Evolutionary conservation across 1,140 invertebrate species (phyloP), one percentile per base, ranked within the genome.

Genomic region (Eupristina koningsbergeri): DNA sequence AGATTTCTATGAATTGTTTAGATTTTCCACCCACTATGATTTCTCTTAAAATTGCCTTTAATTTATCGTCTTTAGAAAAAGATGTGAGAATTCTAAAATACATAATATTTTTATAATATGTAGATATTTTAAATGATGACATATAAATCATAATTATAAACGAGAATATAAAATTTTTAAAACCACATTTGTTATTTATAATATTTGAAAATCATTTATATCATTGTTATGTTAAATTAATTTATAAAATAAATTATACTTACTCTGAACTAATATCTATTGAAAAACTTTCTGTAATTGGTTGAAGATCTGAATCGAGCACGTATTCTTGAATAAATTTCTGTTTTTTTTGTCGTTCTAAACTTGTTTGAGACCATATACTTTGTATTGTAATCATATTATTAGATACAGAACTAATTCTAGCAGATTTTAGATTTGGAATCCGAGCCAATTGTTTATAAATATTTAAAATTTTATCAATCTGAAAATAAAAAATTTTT

Each of bases 1-100:
- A 97, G 78, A 97, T 94, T 93, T 96, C 96, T 11, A 97, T 91
- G 87, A 93, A 95, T 84, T 96, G 94, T 82, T 95, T 95, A 80
- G 93, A 93, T n/a, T 86, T 86, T 45, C 94, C 93, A 61, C 94
- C 94, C 15, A 91, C 88, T 26, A 93, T 92, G 61, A 89, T 91
- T 86, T 94, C 92, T 84, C 94, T 92, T 22, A 96, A 91, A 36
- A 96, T 88, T 5, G 95, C 95, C 88, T 91, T 94, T 45, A 90
- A 91, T 36, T 93, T 92, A 81, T 93, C 93, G 63, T 94, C 93
- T 13, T 94, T 92, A 11, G 95, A 95, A 3, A 93, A 87, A 3
- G 92, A 88, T 61, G 93, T 93, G 19, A 95, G 19, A 80, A 26
- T 94, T 87, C 87, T 95, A 96, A 83, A 91, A 91, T 85, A 53